These are phyloP conservation scores for Rhagonycha lutea DNA, from an alignment of 2,888 invertebrate species.

Conservation along the genomic window DNA sequence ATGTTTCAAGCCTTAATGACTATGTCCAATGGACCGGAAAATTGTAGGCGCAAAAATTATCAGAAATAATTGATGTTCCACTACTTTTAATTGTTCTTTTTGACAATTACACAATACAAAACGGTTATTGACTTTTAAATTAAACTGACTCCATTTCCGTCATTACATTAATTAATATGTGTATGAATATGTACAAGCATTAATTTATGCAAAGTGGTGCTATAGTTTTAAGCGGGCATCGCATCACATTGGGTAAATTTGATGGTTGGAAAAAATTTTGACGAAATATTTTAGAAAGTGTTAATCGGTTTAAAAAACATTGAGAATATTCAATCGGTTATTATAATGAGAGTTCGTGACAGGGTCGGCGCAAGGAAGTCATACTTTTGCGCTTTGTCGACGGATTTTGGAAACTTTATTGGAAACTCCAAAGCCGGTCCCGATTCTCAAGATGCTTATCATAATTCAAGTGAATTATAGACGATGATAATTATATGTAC, in stretches of 20 bases:
- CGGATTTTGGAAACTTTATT: not conserved
- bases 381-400: not conserved
- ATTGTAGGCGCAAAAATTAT: not conserved
- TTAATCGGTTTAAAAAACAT: not conserved
- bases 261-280: not conserved
- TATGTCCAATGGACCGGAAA: not conserved
- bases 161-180: not conserved
- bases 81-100: not conserved
- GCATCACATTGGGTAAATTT: too few relatives aligned
- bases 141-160: not conserved
- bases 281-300: not conserved
- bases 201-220: not conserved
- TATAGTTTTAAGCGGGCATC: not conserved
- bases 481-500: not conserved
- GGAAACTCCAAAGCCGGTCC: not conserved
- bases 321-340: not conserved
- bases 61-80: not conserved
- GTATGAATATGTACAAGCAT: not conserved
- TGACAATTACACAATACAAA: not conserved
- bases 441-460: not conserved
- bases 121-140: constrained; percentile 1
- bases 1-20: not conserved
- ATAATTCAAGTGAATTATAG: not conserved
- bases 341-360: not conserved
- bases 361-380: not conserved